A percentile compares a stretch with the other conserved stretches of the same genome.
Evolutionary conservation across 2,113 vertebrate species (phyloP).

Genomic region (Scophthalmus maximus): DNA sequence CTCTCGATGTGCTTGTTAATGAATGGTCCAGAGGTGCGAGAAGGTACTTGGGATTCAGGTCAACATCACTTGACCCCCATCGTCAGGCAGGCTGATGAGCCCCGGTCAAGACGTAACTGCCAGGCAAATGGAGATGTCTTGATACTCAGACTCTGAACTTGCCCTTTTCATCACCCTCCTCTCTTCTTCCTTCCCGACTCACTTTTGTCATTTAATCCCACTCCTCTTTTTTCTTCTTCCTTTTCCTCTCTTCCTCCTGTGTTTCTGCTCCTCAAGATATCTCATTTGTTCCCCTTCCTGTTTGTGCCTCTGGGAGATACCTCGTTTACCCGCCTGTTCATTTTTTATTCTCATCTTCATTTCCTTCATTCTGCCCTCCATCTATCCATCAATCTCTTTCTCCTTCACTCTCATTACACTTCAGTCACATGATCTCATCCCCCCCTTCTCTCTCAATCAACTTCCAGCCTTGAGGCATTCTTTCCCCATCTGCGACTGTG

Average conservation of each 20-base stretch:
- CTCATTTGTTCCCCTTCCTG: conserved; percentile 38
- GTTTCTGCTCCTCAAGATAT: conserved; percentile 35
- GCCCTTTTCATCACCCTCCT: conserved; percentile 25
- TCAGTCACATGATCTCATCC: conserved; percentile 53
- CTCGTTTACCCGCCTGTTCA: conserved; percentile 53
- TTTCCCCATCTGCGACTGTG: conserved; percentile 26
- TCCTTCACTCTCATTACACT: conserved; percentile 34
- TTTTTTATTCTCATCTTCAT: conserved; percentile 37
- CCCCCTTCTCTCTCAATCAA: conserved; percentile 58
- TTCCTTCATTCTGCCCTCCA: conserved; percentile 28
- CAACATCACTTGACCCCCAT: conserved; percentile 62
- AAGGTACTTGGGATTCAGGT: conserved; percentile 68
- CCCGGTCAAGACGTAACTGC: conserved; percentile 30
- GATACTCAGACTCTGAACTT: conserved; percentile 30
- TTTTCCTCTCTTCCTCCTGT: background rate
- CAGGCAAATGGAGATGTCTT: conserved; percentile 35
- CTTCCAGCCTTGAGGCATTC: conserved; percentile 45
- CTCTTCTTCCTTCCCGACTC: conserved; percentile 29
- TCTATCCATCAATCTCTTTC: conserved; percentile 31
- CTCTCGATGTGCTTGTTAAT: conserved; percentile 29
- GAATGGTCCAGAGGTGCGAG: conserved; percentile 45
- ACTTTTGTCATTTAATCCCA: conserved; percentile 8
- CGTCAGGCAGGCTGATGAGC: conserved; percentile 38
- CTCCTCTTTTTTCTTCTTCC: conserved; percentile 7
- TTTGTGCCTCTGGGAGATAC: conserved; percentile 44